Percentiles rank a stretch among this genome's conserved stretches.
Conservation (phyloP, 2,113 vertebrate species). For the Leucoraja erinaceus region DNA sequence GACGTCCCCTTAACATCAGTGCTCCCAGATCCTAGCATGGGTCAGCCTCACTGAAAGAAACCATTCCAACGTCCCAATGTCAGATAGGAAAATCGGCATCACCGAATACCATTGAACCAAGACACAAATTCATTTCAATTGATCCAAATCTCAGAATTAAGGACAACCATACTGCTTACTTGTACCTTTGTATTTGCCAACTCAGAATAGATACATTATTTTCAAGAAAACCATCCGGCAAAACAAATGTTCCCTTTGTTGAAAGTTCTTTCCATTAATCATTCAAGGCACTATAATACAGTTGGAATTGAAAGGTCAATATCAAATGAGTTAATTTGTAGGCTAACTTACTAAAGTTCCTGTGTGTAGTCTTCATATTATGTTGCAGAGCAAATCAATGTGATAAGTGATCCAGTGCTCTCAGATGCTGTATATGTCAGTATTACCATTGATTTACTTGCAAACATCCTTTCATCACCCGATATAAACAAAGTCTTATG, state of each 20-base stretch:
- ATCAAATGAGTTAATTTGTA: constrained; percentile 29
- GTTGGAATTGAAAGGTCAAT: constrained; percentile 24
- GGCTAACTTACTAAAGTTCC: constrained; percentile 20
- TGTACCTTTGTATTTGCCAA: background rate
- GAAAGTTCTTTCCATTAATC: constrained; percentile 10
- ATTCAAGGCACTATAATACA: background rate
- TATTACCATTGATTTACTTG: constrained; percentile 19
- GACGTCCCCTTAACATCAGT: background rate
- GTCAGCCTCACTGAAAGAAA: background rate
- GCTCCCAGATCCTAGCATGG: background rate
- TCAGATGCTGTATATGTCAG: constrained; percentile 2
- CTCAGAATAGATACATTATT: background rate
- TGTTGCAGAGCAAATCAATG: constrained; percentile 19
- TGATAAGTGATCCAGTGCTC: background rate
- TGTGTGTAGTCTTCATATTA: background rate
- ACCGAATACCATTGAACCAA: background rate
- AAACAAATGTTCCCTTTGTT: background rate
- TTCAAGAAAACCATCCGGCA: background rate
- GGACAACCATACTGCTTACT: background rate
- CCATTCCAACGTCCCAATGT: background rate
- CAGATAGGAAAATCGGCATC: background rate
- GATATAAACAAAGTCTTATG: background rate
- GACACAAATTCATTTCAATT: background rate
- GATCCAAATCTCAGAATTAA: background rate
- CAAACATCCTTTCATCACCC: constrained; percentile 16